Evolutionary conservation across 2,113 vertebrate species (phyloP).

Genomic region (Tyto alba): DNA sequence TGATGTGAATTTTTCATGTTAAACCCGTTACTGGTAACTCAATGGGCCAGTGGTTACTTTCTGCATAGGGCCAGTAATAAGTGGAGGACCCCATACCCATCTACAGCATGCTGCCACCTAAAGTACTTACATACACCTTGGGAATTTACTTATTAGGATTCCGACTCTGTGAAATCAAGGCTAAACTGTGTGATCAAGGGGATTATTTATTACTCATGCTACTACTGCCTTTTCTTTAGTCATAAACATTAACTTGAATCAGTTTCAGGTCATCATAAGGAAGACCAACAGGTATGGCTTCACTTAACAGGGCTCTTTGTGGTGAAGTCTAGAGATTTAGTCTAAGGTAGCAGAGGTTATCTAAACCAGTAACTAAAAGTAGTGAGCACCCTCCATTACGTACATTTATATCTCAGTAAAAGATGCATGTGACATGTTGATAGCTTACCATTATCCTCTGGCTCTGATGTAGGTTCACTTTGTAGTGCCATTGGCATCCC

Average conservation of each 20-base stretch:
- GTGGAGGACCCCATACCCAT: background rate
- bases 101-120: background rate
- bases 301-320: background rate
- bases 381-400: background rate
- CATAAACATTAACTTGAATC: background rate
- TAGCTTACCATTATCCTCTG: conserved; percentile 70
- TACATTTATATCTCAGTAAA: background rate
- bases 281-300: background rate
- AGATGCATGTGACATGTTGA: fast-evolving
- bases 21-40: background rate
- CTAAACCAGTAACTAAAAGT: background rate
- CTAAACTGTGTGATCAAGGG: background rate
- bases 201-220: background rate
- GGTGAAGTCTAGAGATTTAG: background rate
- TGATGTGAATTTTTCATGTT: conserved; percentile 5
- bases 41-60: background rate
- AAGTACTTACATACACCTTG: background rate
- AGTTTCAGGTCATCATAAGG: background rate
- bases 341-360: background rate
- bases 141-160: background rate
- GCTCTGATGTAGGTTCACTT: conserved; percentile 62
- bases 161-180: background rate
- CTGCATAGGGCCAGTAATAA: background rate
- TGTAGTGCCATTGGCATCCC: conserved; percentile 74
- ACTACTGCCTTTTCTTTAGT: background rate